These are phyloP conservation scores for Eupithecia centaureata DNA, from an alignment of 2,888 invertebrate genomes.

Conservation along the genomic window DNA sequence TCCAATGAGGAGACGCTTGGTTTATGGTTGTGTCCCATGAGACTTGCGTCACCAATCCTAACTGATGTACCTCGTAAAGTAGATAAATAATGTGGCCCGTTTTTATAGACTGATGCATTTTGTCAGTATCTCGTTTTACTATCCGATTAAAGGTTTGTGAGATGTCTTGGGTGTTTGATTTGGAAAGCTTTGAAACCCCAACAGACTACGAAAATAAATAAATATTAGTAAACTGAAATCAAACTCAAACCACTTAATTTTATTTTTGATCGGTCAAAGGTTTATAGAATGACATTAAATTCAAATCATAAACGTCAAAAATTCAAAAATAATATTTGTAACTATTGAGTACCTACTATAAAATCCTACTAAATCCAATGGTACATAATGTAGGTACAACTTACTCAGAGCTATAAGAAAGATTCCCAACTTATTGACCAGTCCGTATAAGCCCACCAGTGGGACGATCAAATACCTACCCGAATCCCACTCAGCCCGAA, in stretches of 20 bases:
- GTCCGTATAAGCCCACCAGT: neutral
- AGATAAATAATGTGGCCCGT: conserved; percentile 66
- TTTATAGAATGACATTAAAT: neutral
- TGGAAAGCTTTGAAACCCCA: neutral
- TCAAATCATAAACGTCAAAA: neutral
- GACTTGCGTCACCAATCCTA: conserved; percentile 71
- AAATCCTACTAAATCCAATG: neutral
- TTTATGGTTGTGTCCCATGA: conserved; percentile 63
- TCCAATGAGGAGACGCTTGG: conserved; percentile 70
- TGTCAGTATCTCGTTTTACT: conserved; percentile 35
- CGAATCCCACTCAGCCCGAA: neutral
- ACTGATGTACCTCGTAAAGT: conserved; percentile 68
- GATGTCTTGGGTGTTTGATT: neutral
- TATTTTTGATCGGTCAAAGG: neutral
- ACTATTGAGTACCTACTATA: no score
- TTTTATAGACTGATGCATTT: conserved; percentile 46
- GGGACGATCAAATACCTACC: neutral
- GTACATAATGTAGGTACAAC: no score
- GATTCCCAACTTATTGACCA: neutral
- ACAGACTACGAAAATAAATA: neutral
- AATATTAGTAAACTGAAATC: neutral
- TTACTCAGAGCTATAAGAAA: neutral
- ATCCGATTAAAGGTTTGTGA: conserved; percentile 21
- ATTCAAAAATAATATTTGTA: no score
- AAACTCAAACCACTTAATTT: conserved; percentile 1